A percentile compares a stretch with the other conserved stretches of the same genome.
phyloP scores from a whole-genome alignment of 2,797 vertebrate genomes.

The Oryzias dopingdopingensis region DNA sequence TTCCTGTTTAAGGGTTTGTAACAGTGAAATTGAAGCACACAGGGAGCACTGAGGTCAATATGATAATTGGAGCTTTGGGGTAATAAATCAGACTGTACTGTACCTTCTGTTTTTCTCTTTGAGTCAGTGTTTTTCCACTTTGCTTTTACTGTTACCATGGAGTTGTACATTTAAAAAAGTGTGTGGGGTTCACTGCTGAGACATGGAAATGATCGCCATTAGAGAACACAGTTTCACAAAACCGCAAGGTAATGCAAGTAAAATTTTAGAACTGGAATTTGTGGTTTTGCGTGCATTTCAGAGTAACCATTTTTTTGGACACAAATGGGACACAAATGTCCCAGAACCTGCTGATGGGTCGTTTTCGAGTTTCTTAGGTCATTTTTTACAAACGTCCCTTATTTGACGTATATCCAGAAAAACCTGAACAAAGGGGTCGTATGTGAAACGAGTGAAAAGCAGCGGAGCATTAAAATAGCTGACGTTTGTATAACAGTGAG shows the following conservation, averaged over 20 bases:
- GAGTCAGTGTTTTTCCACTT: slow-evolving; percentile 38
- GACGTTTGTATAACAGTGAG: slow-evolving; percentile 39
- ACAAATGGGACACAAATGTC: no score
- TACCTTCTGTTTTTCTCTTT: slow-evolving; percentile 40
- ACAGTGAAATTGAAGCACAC: slow-evolving; percentile 23
- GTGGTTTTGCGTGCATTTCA: neutral
- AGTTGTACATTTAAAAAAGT: slow-evolving; percentile 24
- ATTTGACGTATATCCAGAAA: neutral
- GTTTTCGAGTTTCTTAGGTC: no score
- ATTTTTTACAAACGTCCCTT: no score
- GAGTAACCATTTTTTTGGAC: no score
- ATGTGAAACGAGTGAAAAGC: slow-evolving; percentile 14
- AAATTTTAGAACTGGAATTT: neutral
- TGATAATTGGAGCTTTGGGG: slow-evolving; percentile 60
- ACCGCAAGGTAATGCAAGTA: no score
- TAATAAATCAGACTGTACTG: slow-evolving; percentile 38
- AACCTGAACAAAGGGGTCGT: slow-evolving; percentile 1
- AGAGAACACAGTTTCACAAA: neutral
- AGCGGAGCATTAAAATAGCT: slow-evolving; percentile 26
- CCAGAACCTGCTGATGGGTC: no score
- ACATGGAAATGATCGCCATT: slow-evolving; percentile 10
- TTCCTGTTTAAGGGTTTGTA: slow-evolving; percentile 46
- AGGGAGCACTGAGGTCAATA: slow-evolving; percentile 52
- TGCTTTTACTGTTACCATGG: slow-evolving; percentile 54
- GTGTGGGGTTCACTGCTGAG: slow-evolving; percentile 16